Conservation (phyloP, 2,797 vertebrate species). For the Propithecus deckenii region DNA sequence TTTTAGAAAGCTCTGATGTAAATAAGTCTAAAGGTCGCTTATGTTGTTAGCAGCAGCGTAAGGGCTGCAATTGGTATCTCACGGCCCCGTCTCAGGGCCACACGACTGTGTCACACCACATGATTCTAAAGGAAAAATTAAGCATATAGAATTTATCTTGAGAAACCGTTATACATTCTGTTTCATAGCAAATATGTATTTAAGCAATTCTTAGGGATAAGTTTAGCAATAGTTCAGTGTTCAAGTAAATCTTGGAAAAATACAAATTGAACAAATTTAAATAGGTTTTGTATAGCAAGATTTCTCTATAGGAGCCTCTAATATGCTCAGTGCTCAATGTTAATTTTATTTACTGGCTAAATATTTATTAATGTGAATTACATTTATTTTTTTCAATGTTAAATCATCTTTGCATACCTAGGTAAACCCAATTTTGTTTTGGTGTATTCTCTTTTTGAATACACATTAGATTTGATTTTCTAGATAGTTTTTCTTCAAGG, state of each 20-base stretch:
- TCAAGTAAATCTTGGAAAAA: conserved; percentile 12
- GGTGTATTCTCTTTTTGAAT: not conserved
- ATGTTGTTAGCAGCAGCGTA: not conserved
- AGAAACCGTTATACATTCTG: not conserved
- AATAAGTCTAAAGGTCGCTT: not conserved
- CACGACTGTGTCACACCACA: fast-evolving
- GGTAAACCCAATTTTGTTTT: not conserved
- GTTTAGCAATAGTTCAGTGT: not conserved
- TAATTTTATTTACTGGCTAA: not conserved
- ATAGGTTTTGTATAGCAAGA: not conserved
- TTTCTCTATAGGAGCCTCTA: not conserved
- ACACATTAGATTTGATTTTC: not conserved
- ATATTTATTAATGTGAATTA: not conserved
- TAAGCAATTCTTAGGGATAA: not conserved
- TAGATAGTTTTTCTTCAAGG: not conserved
- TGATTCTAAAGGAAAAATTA: not conserved
- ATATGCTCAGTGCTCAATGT: not conserved
- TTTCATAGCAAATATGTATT: not conserved
- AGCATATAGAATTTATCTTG: not conserved
- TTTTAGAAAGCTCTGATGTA: not conserved
- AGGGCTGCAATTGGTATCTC: not conserved
- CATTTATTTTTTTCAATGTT: not conserved
- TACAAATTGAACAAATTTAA: not conserved
- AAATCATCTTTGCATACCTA: not conserved
- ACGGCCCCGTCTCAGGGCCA: fast-evolving